A percentile compares a stretch with the other conserved stretches of the same genome.
Conservation (phyloP, 2,888 invertebrate genomes). For the Spatulosminthurus flaviceps region DNA sequence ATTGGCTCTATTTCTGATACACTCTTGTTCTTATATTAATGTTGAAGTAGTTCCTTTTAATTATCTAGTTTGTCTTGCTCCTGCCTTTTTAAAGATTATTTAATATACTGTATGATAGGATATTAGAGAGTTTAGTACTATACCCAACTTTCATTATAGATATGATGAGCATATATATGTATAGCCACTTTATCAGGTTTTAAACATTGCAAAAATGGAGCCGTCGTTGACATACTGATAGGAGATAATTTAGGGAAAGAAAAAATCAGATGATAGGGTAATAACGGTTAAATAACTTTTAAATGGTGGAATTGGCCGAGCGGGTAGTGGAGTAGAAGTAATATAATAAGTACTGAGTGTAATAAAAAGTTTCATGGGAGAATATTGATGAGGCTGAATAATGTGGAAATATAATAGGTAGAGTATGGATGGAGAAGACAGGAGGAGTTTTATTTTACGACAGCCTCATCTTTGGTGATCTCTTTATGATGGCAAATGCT, state of each 20-base stretch:
- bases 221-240: not conserved
- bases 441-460: constrained; percentile 57
- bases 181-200: not conserved
- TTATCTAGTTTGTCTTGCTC: no score
- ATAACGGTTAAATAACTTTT: constrained; percentile 18
- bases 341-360: no score
- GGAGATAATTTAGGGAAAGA: not conserved
- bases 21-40: no score
- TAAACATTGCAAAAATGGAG: not conserved
- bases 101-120: no score
- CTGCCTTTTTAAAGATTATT: no score
- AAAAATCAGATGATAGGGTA: not conserved
- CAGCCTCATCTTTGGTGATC: constrained; percentile 52
- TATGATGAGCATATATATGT: not conserved
- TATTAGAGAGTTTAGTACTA: no score
- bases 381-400: constrained; percentile 9
- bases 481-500: constrained; percentile 64
- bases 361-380: not conserved
- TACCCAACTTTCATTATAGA: no score
- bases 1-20: no score
- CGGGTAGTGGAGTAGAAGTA: constrained; percentile 2
- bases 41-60: no score
- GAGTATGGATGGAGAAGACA: constrained; percentile 33
- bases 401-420: constrained; percentile 17
- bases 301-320: constrained; percentile 6